These are phyloP conservation scores for Vannuccia rotundouncinata DNA, from an alignment of 2,888 invertebrate genomes.

Conservation along the genomic window DNA sequence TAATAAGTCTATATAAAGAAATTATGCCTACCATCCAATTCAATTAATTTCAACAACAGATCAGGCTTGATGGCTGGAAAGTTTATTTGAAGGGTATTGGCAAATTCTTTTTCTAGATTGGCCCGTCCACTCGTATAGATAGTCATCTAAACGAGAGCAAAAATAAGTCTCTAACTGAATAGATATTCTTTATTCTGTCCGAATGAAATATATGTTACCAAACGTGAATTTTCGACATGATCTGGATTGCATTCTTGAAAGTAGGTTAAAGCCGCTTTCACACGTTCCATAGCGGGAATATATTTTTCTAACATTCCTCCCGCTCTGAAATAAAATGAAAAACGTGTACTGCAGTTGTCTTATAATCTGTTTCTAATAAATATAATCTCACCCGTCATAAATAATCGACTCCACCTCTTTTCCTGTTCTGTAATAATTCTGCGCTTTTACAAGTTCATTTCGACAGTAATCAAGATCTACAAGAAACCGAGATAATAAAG, in stretches of 20 bases:
- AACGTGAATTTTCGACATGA: neutral
- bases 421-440: slow-evolving; percentile 16
- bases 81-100: neutral
- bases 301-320: slow-evolving; percentile 27
- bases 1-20: neutral
- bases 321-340: neutral
- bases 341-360: too few relatives aligned
- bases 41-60: neutral
- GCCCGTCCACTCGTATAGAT: neutral
- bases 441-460: slow-evolving; percentile 22
- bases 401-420: slow-evolving; percentile 9
- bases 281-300: slow-evolving; percentile 27
- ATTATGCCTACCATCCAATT: neutral
- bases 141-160: neutral
- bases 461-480: slow-evolving; percentile 30
- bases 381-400: slow-evolving; percentile 2
- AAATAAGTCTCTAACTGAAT: neutral
- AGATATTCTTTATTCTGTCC: neutral
- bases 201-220: neutral
- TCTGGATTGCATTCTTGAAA: slow-evolving; percentile 30
- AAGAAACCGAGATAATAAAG: neutral
- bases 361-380: too few relatives aligned
- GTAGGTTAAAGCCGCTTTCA: neutral
- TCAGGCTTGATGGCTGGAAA: neutral
- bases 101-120: neutral